Conservation (phyloP, 1,140 invertebrate species). For the Varroa destructor region DNA sequence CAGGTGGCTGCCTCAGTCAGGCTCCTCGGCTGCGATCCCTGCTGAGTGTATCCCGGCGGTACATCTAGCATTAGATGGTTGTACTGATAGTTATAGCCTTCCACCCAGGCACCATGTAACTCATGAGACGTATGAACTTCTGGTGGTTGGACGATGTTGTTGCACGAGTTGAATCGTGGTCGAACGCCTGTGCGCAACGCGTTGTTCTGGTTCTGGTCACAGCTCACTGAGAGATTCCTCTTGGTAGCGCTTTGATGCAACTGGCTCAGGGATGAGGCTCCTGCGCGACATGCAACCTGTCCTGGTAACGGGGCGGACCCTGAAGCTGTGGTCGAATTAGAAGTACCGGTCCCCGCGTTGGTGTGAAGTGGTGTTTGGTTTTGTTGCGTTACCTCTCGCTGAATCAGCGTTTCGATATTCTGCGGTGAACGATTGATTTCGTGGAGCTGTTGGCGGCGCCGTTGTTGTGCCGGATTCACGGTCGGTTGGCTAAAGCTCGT, state of each 20-base stretch:
- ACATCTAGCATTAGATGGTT: constrained; percentile 13
- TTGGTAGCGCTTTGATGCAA: background rate
- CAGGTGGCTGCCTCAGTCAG: constrained; percentile 24
- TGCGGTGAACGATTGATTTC: constrained; percentile 19
- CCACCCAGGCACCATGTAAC: background rate
- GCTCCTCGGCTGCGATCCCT: background rate
- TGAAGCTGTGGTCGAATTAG: no score
- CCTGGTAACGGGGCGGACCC: no score
- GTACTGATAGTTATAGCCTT: no score
- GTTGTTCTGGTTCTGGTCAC: background rate
- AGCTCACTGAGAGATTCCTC: constrained; percentile 5
- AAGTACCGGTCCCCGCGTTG: no score
- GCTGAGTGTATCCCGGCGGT: background rate
- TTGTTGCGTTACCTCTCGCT: constrained; percentile 4
- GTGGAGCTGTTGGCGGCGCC: constrained; percentile 4
- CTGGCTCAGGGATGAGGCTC: no score
- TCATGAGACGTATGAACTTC: no score
- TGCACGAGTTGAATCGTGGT: constrained; percentile 25
- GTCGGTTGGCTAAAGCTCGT: background rate
- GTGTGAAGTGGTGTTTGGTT: no score
- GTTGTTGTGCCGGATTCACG: constrained; percentile 1
- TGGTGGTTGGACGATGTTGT: background rate
- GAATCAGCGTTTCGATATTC: constrained; percentile 14
- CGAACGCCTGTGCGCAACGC: background rate
- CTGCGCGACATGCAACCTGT: no score